Conservation (phyloP, 2,888 invertebrate species). For the Holacanthella duospinosa region DNA sequence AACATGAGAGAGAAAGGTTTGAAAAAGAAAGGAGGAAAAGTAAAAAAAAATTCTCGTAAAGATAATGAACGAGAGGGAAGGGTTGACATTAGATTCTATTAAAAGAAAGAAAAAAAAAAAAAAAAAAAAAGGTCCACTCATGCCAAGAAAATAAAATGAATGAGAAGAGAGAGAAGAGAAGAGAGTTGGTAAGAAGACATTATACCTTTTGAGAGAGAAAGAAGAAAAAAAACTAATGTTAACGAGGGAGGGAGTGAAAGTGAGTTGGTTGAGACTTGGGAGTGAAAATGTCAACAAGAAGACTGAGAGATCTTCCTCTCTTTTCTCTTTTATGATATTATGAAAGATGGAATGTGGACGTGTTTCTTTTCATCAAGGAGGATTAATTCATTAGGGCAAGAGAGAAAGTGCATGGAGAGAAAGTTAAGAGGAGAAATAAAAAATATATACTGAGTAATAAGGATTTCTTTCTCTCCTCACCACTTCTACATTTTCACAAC, state of each 20-base stretch:
- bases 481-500: neutral
- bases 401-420: too few species aligned
- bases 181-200: neutral
- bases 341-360: conserved; percentile 23
- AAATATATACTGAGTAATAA: too few species aligned
- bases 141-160: neutral
- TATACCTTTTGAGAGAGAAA: neutral
- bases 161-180: neutral
- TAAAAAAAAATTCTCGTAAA: neutral
- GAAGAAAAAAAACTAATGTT: too few species aligned
- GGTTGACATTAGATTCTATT: conserved; percentile 2
- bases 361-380: conserved; percentile 33
- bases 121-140: too few species aligned
- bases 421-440: neutral
- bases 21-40: neutral
- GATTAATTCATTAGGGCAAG: conserved; percentile 37
- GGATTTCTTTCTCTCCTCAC: neutral
- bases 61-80: neutral
- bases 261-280: too few species aligned
- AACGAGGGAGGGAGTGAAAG: too few species aligned
- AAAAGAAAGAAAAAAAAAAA: neutral
- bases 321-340: conserved; percentile 3
- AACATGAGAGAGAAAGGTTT: neutral
- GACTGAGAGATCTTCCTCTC: neutral
- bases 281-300: conserved; percentile 2